Percentiles rank a stretch among this genome's conserved stretches.
Evolutionary conservation across 2,113 vertebrate genomes (phyloP).

Genomic region (Todiramphus chloris): DNA sequence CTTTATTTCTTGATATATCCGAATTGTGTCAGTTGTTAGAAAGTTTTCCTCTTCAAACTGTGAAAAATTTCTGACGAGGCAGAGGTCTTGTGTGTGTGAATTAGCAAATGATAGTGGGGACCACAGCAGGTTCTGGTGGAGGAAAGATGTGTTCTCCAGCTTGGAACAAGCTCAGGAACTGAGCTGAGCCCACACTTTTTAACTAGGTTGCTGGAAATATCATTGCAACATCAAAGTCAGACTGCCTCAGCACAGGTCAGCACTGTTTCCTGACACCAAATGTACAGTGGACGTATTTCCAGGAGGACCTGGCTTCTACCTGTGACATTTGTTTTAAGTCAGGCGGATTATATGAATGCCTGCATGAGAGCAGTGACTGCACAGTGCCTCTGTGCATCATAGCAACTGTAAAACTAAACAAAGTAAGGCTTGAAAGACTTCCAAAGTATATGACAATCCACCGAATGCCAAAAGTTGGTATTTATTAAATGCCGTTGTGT

Average conservation of each 20-base stretch:
- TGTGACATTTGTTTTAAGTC: background rate
- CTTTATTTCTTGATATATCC: background rate
- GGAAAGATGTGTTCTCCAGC: background rate
- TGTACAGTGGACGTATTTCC: background rate
- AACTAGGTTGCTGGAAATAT: background rate
- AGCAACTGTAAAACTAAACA: background rate
- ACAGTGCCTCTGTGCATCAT: background rate
- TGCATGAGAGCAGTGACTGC: background rate
- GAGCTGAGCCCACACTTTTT: background rate
- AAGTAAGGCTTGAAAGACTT: background rate
- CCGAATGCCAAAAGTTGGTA: background rate
- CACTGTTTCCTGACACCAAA: background rate
- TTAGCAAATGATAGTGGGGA: background rate
- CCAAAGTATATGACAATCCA: background rate
- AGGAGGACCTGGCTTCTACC: background rate
- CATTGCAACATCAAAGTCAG: background rate
- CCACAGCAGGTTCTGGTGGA: background rate
- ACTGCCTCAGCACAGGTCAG: background rate
- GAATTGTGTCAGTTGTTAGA: background rate
- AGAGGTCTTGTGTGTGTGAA: background rate
- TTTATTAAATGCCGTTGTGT: background rate
- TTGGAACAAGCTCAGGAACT: background rate
- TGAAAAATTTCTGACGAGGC: background rate
- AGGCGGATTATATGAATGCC: background rate
- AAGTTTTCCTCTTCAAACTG: background rate